Base-by-base conservation (phyloP, 2,888 invertebrate species). In the Eupithecia insigniata region DNA sequence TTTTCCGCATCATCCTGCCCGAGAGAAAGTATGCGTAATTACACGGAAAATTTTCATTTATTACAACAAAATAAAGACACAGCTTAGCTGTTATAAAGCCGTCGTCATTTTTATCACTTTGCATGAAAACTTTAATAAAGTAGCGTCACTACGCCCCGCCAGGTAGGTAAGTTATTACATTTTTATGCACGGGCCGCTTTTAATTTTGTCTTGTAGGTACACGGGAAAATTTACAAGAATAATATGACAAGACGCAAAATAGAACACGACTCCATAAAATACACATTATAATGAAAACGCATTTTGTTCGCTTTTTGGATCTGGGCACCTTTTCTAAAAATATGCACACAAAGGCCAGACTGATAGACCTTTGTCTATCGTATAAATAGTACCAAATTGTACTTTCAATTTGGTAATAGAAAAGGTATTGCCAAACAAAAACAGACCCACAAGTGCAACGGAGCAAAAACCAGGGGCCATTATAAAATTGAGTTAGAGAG, bases 101-200 rank as follows among this genome's bases (percentile, higher is more conserved):
- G 80, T 83, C 84, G 86, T 89, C 86, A 90, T 91, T 92, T 92
- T 92, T 92, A 91, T 91, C 90, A 91, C 90, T 92, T 91, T 86
- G 84, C 88, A 83, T 83, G 85, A 85, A 89, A 85, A 90, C 89
- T 90, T 91, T 92, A 92, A 91, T 92, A 92, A 92, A 90, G 88
- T 84, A 86, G 71, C 82, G 87, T 87, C 87, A 87, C 81, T 79
- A 78, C 78, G 79, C 73, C 81, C 78, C 79, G 81, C 84, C 84
- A 86, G 84, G 86, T 89, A 85, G 84, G 86, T 89, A 85, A 91
- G 85, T 87, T 90, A 91, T 90, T 89, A 87, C 82, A 85, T 89
- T 91, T 90, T 90, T 90, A 89, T 90, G 87, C 88, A 85, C 84
- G 83, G 84, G 80, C 81, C 76, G 86, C 77, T 88, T 88, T 90